phyloP scores from a whole-genome alignment of 2,113 vertebrate genomes.

The Hyaena hyaena region DNA sequence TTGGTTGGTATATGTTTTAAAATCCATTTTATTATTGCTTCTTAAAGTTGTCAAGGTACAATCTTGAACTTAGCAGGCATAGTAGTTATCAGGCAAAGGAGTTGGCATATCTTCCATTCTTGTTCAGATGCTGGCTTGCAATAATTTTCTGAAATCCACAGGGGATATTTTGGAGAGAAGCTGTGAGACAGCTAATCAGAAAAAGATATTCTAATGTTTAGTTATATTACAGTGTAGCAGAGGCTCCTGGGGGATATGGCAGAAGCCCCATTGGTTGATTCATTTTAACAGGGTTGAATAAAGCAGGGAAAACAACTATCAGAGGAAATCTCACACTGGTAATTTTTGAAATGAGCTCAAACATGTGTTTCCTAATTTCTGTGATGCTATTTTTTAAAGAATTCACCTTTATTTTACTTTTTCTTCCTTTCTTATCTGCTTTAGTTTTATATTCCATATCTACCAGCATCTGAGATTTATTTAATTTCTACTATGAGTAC shows the following conservation, averaged over 20 bases:
- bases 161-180: conserved; percentile 61
- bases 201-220: conserved; percentile 66
- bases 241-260: conserved; percentile 31
- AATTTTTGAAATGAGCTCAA: conserved; percentile 59
- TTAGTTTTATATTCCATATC: conserved; percentile 17
- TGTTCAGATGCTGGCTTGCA: conserved; percentile 58
- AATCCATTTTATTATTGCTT: conserved; percentile 30
- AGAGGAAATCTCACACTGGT: conserved; percentile 53
- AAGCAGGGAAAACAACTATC: conserved; percentile 52
- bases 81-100: conserved; percentile 41
- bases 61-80: conserved; percentile 32
- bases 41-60: conserved; percentile 15
- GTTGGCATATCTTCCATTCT: conserved; percentile 1
- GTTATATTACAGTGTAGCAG: conserved; percentile 47
- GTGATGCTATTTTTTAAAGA: conserved; percentile 43
- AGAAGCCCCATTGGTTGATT: conserved; percentile 54
- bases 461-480: conserved; percentile 27
- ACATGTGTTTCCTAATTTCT: conserved; percentile 46
- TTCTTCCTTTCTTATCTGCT: neutral
- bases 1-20: neutral
- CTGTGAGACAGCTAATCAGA: conserved; percentile 70
- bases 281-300: conserved; percentile 55
- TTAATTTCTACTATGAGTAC: neutral
- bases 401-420: conserved; percentile 42
- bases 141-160: conserved; percentile 70